phyloP scores from a whole-genome alignment of 2,113 vertebrate genomes.

The Talpa occidentalis region DNA sequence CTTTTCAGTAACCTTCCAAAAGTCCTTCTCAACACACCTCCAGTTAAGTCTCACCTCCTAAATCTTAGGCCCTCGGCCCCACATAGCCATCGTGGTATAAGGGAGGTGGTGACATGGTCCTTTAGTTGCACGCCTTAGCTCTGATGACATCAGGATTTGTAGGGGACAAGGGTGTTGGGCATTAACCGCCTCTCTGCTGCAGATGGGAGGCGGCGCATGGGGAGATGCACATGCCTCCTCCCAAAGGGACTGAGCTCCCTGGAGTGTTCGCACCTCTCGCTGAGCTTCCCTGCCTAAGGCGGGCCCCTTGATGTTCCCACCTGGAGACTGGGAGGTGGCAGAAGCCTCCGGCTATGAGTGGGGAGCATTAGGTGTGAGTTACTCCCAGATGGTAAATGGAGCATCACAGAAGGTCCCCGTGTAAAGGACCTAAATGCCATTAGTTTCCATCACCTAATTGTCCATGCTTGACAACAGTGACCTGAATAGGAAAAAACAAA shows the following conservation, averaged over 20 bases:
- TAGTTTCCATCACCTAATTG: no score
- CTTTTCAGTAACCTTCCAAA: not conserved
- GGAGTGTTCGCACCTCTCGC: no score
- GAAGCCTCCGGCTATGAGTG: not conserved
- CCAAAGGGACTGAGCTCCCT: not conserved
- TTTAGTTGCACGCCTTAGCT: no score
- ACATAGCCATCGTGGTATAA: not conserved
- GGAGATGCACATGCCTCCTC: not conserved
- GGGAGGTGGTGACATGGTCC: rapidly evolving
- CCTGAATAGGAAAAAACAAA: not conserved
- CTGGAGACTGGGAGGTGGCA: not conserved
- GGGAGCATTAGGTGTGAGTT: not conserved
- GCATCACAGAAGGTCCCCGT: not conserved
- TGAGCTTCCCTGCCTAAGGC: not conserved
- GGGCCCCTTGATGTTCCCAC: not conserved
- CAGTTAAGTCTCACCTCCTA: not conserved
- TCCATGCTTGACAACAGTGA: rapidly evolving
- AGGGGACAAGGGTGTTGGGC: rapidly evolving
- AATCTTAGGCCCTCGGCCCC: not conserved
- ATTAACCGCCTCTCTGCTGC: not conserved
- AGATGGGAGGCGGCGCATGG: not conserved
- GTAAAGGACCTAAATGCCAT: not conserved
- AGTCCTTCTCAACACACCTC: not conserved
- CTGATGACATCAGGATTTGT: not conserved
- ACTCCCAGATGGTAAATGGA: not conserved